phyloP scores from a whole-genome alignment of 2,888 invertebrate genomes.

The Archips xylosteana region DNA sequence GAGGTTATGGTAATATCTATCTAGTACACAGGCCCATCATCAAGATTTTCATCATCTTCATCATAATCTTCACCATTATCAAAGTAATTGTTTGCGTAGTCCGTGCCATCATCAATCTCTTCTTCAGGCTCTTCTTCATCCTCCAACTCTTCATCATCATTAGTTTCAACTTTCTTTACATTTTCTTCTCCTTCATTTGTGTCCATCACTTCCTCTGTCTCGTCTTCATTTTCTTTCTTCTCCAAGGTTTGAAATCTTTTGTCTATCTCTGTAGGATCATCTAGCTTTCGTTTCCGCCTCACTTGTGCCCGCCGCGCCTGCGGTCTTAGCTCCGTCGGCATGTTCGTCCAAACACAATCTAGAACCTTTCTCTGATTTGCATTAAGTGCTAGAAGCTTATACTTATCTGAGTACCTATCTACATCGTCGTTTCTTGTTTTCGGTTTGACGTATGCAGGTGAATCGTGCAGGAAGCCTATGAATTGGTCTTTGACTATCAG shows the following conservation, averaged over 20 bases:
- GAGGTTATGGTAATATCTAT: background rate
- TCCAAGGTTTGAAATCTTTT: constrained; percentile 88
- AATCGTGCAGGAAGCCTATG: constrained; percentile 89
- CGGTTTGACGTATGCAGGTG: constrained; percentile 86
- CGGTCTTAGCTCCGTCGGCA: constrained; percentile 87
- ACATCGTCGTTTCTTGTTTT: constrained; percentile 79
- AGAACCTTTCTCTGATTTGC: constrained; percentile 75
- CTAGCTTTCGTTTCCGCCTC: constrained; percentile 70
- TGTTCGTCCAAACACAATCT: constrained; percentile 86
- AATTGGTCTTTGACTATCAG: constrained; percentile 90
- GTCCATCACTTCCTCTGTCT: constrained; percentile 76
- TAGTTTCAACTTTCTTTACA: constrained; percentile 82
- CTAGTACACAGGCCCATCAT: constrained; percentile 93
- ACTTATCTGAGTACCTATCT: constrained; percentile 86
- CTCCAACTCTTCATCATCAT: constrained; percentile 85
- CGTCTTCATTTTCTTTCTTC: constrained; percentile 86
- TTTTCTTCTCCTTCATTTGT: constrained; percentile 73
- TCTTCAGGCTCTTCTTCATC: constrained; percentile 91
- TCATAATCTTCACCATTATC: constrained; percentile 95
- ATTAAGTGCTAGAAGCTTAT: constrained; percentile 78
- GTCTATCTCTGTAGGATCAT: constrained; percentile 70
- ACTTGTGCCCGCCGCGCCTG: constrained; percentile 72
- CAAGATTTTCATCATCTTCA: constrained; percentile 94
- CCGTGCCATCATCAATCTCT: constrained; percentile 95
- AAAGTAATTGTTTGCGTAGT: constrained; percentile 94